These are phyloP conservation scores for Eupelmus urozonus DNA, from an alignment of 2,888 invertebrate genomes.

Conservation along the genomic window DNA sequence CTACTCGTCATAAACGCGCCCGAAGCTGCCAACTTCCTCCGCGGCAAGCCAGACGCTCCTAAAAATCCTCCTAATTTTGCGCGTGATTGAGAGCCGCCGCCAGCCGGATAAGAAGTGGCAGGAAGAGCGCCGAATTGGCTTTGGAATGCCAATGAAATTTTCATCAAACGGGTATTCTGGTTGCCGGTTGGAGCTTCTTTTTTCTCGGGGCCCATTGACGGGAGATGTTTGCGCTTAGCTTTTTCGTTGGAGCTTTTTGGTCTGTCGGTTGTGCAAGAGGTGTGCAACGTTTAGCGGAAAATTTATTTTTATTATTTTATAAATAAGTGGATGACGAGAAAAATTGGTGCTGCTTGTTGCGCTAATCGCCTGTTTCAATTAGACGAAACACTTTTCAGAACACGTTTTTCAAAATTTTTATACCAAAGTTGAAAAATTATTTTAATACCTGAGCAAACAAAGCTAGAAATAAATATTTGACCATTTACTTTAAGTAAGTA, in stretches of 20 bases:
- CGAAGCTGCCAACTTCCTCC: constrained; percentile 39
- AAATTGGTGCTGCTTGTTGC: constrained; percentile 21
- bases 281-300: not conserved
- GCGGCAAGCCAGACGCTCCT: constrained; percentile 7
- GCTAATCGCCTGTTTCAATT: not conserved
- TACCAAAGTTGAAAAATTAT: too few species aligned
- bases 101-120: not conserved
- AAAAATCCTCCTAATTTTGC: constrained; percentile 50
- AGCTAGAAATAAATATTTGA: not conserved
- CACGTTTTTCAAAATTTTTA: too few species aligned
- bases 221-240: too few species aligned
- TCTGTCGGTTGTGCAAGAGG: not conserved
- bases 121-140: not conserved
- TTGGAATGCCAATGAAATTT: not conserved
- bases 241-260: not conserved
- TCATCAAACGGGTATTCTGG: not conserved
- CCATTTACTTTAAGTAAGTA: not conserved
- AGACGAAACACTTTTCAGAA: too few species aligned
- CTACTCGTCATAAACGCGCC: constrained; percentile 33
- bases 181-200: not conserved
- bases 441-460: too few species aligned
- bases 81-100: constrained; percentile 23
- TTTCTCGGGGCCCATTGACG: too few species aligned
- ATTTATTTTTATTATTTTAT: constrained; percentile 55
- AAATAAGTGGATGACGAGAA: constrained; percentile 40